A percentile compares a stretch with the other conserved stretches of the same genome.
Conservation (phyloP, 1,140 invertebrate genomes). For the Thrips palmi region DNA sequence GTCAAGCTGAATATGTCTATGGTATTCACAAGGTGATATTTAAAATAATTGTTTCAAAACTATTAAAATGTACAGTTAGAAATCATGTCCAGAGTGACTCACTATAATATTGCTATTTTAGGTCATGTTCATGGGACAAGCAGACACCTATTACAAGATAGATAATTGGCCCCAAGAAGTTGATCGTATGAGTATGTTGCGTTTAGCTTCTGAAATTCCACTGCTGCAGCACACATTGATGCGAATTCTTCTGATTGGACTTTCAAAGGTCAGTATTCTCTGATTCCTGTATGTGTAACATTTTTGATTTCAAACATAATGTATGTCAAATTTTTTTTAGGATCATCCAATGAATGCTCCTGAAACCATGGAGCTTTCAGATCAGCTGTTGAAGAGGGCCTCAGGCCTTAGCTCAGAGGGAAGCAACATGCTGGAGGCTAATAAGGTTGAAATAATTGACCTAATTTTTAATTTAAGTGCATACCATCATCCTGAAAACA, state of each 20-base stretch:
- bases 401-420: conserved; percentile 38
- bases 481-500: conserved; percentile 87
- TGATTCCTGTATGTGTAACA: too few relatives aligned
- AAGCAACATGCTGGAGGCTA: not conserved
- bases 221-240: conserved; percentile 67
- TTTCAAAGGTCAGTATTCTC: conserved; percentile 39
- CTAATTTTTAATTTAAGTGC: conserved; percentile 76
- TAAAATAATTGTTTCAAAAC: not conserved
- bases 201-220: conserved; percentile 73
- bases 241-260: conserved; percentile 60
- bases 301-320: too few relatives aligned
- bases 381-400: conserved; percentile 68
- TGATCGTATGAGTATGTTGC: conserved; percentile 56
- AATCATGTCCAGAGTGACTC: not conserved
- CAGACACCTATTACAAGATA: conserved; percentile 74
- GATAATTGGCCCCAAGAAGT: conserved; percentile 90
- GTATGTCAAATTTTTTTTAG: conserved; percentile 23
- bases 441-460: conserved; percentile 74
- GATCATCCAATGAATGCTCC: conserved; percentile 62
- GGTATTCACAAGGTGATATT: conserved; percentile 55
- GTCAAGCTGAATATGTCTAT: conserved; percentile 50
- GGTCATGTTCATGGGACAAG: conserved; percentile 64
- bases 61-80: conserved; percentile 7
- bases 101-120: conserved; percentile 15
- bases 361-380: conserved; percentile 69